Percentiles rank a stretch among this genome's conserved stretches.
phyloP scores from a whole-genome alignment of 2,797 vertebrate genomes.

The Channallabes apus region DNA sequence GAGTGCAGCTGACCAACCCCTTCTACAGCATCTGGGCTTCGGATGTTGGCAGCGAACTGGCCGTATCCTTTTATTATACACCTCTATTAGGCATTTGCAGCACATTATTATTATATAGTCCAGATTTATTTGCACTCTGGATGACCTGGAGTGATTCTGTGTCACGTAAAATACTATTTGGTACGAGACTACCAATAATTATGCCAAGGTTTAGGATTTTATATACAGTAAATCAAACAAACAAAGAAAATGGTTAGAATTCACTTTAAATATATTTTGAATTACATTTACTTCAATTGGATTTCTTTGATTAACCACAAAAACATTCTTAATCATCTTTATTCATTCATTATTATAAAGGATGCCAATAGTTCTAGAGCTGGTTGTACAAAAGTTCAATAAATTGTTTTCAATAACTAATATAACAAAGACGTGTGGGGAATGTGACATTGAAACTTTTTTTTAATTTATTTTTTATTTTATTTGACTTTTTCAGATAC shows the following conservation, averaged over 20 bases:
- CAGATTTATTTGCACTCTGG: not conserved
- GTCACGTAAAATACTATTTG: not conserved
- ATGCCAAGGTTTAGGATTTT: not conserved
- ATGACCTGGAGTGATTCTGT: not conserved
- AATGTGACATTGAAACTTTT: too few relatives aligned
- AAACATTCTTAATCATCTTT: not conserved
- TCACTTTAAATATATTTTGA: not conserved
- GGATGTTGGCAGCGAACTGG: constrained; percentile 91
- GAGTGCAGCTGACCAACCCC: constrained; percentile 94
- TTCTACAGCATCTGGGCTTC: constrained; percentile 99
- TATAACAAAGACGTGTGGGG: too few relatives aligned
- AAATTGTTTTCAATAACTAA: too few relatives aligned
- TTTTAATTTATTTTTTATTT: too few relatives aligned
- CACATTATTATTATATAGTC: not conserved
- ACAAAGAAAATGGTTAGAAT: not conserved
- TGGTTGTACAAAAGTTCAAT: too few relatives aligned
- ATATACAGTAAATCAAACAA: not conserved
- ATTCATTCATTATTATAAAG: not conserved
- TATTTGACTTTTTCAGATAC: too few relatives aligned
- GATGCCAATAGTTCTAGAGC: not conserved
- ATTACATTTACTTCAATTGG: not conserved
- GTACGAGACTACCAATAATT: not conserved
- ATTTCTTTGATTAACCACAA: not conserved
- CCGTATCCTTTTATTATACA: constrained; percentile 85
- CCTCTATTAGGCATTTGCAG: not conserved